phyloP scores from a whole-genome alignment of 1,140 invertebrate genomes.

The Chrysomallon squamiferum region DNA sequence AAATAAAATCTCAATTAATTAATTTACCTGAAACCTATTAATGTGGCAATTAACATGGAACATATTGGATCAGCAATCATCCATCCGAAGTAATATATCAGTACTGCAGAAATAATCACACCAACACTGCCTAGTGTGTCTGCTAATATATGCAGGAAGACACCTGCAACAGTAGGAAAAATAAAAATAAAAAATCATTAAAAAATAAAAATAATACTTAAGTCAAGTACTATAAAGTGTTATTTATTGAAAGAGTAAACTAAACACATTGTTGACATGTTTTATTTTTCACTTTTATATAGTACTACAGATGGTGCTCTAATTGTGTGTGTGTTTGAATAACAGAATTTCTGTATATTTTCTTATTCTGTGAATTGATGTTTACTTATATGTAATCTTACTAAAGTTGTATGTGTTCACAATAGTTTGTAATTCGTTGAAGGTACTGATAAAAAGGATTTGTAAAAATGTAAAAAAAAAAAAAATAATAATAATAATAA shows the following conservation, averaged over 20 bases:
- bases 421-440: no score
- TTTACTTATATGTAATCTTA: no score
- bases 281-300: no score
- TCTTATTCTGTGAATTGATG: no score
- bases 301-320: not conserved
- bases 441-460: no score
- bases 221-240: not conserved
- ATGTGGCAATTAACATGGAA: constrained; percentile 68
- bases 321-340: no score
- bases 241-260: no score
- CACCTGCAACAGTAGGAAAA: constrained; percentile 62
- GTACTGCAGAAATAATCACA: constrained; percentile 71
- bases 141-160: constrained; percentile 72
- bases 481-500: no score
- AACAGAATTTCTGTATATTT: no score
- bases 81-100: constrained; percentile 70
- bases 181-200: not conserved
- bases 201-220: not conserved
- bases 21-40: constrained; percentile 64
- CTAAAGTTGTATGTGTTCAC: no score
- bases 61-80: constrained; percentile 70
- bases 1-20: no score
- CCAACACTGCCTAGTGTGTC: constrained; percentile 72
- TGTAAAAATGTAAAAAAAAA: no score
- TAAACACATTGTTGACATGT: not conserved